These are phyloP conservation scores for Myripristis murdjan DNA, from an alignment of 2,797 vertebrate species.

Conservation along the genomic window DNA sequence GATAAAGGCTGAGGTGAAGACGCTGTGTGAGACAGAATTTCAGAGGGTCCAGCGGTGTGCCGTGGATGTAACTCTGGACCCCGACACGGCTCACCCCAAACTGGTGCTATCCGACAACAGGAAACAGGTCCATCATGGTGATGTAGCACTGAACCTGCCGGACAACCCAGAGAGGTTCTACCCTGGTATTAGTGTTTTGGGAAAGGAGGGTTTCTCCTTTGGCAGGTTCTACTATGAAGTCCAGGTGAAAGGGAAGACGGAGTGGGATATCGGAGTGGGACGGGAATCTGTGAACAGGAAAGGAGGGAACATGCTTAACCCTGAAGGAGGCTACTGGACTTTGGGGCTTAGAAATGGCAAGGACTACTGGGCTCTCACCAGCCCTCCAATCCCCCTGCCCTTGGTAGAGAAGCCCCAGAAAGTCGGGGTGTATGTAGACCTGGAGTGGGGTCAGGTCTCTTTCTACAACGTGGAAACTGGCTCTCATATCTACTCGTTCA, in stretches of 20 bases:
- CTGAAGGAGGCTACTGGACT: conserved; percentile 79
- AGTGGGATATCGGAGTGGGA: conserved; percentile 81
- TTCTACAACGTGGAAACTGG: conserved; percentile 76
- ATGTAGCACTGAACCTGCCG: conserved; percentile 47
- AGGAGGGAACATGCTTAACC: conserved; percentile 70
- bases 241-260: conserved; percentile 78
- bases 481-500: conserved; percentile 82
- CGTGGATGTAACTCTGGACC: conserved; percentile 79
- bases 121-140: conserved; percentile 73
- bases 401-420: conserved; percentile 64
- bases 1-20: conserved; percentile 61
- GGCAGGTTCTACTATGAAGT: conserved; percentile 83
- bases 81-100: conserved; percentile 78
- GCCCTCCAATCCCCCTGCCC: conserved; percentile 62
- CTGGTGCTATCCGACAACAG: conserved; percentile 74
- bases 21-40: conserved; percentile 63
- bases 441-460: conserved; percentile 79
- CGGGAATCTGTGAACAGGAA: conserved; percentile 78
- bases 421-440: conserved; percentile 80
- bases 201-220: conserved; percentile 73
- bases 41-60: conserved; percentile 59
- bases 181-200: conserved; percentile 75
- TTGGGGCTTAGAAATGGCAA: conserved; percentile 69
- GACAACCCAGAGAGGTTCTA: conserved; percentile 78
- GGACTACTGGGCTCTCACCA: conserved; percentile 76